phyloP scores from a whole-genome alignment of 1,140 invertebrate species.

The Listronotus oregonensis region DNA sequence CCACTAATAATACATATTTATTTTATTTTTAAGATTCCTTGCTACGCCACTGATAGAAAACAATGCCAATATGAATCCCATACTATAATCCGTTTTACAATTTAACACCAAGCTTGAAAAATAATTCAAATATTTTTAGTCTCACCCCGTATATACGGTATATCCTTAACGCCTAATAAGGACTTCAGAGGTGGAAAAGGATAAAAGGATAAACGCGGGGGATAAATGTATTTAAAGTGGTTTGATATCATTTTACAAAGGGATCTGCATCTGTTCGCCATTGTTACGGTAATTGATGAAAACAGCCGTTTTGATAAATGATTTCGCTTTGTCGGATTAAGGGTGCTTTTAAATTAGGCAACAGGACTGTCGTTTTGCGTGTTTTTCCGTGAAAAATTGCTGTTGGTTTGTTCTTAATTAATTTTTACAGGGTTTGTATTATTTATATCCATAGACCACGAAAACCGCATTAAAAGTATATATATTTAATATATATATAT shows the following conservation, averaged over 20 bases:
- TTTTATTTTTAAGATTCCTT: no score
- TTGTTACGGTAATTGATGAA: conserved; percentile 27
- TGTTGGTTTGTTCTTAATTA: not conserved
- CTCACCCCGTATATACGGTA: no score
- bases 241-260: conserved; percentile 29
- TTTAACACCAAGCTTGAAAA: no score
- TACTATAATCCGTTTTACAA: no score
- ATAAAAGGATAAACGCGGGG: conserved; percentile 8
- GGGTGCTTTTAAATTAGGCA: conserved; percentile 20
- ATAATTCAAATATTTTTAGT: no score
- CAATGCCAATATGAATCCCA: no score
- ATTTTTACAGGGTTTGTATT: not conserved
- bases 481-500: no score
- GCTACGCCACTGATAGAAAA: no score
- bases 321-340: conserved; percentile 21
- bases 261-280: conserved; percentile 27
- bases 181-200: conserved; percentile 6
- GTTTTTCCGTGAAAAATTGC: not conserved
- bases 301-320: conserved; percentile 26
- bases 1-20: no score
- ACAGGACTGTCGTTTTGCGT: conserved; percentile 15
- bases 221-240: conserved; percentile 31
- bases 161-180: conserved; percentile 6
- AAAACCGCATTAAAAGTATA: no score
- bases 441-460: no score